phyloP scores from a whole-genome alignment of 1,140 invertebrate genomes.

The Drosophila ironensis region DNA sequence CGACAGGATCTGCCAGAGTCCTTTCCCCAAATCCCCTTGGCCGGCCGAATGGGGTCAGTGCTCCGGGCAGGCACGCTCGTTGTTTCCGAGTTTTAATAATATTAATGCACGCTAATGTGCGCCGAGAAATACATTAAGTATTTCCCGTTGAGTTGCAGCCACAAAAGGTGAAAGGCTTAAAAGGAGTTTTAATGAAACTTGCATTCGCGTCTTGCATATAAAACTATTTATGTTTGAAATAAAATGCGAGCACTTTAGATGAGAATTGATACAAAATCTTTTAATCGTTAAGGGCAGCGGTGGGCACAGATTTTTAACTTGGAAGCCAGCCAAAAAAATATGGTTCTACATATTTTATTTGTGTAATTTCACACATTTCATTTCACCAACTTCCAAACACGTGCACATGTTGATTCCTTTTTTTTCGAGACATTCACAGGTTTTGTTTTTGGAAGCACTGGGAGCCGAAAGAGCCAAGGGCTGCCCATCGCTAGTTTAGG shows the following conservation, averaged over 20 bases:
- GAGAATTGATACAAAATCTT: too few relatives aligned
- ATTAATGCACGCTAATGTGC: slow-evolving; percentile 45
- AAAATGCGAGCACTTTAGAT: not conserved
- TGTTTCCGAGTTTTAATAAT: slow-evolving; percentile 44
- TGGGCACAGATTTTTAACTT: too few relatives aligned
- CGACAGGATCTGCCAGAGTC: slow-evolving; percentile 15
- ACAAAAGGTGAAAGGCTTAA: slow-evolving; percentile 24
- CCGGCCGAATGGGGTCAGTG: slow-evolving; percentile 49
- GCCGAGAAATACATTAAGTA: slow-evolving; percentile 18
- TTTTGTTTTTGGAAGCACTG: too few relatives aligned
- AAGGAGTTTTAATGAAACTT: slow-evolving; percentile 33
- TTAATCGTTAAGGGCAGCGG: too few relatives aligned
- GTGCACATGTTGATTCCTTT: too few relatives aligned
- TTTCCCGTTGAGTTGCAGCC: slow-evolving; percentile 2
- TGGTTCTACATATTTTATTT: too few relatives aligned
- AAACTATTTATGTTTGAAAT: not conserved
- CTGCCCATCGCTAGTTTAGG: too few relatives aligned
- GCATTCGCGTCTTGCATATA: slow-evolving; percentile 2
- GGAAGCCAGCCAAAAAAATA: too few relatives aligned
- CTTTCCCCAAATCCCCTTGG: slow-evolving; percentile 16
- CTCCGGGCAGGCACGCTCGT: slow-evolving; percentile 33
- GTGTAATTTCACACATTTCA: too few relatives aligned
- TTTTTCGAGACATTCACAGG: too few relatives aligned
- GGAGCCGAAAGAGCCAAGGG: too few relatives aligned
- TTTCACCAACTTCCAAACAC: too few relatives aligned